phyloP scores from a whole-genome alignment of 2,797 vertebrate genomes.

The Leptatherina wallacei region DNA sequence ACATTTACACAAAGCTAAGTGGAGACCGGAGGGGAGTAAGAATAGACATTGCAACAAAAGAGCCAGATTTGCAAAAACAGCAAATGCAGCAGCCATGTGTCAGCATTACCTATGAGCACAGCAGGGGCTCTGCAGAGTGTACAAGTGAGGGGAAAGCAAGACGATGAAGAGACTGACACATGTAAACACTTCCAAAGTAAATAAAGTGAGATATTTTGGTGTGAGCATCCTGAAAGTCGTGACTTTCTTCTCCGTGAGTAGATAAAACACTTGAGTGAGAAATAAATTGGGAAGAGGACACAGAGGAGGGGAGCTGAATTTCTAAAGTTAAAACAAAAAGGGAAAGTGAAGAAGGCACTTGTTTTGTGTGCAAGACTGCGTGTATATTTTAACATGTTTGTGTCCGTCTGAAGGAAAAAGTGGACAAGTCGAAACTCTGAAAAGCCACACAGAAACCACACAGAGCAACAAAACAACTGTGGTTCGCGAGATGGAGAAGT shows the following conservation, averaged over 20 bases:
- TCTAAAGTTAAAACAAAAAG: conserved; percentile 44
- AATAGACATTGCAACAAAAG: conserved; percentile 72
- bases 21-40: conserved; percentile 64
- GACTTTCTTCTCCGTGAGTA: conserved; percentile 62
- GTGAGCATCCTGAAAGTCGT: conserved; percentile 55
- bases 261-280: conserved; percentile 53
- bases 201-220: conserved; percentile 71
- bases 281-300: conserved; percentile 34
- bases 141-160: conserved; percentile 53
- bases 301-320: conserved; percentile 31
- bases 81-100: conserved; percentile 62
- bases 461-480: conserved; percentile 78
- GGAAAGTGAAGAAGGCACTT: conserved; percentile 22
- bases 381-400: conserved; percentile 35
- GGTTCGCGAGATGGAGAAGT: conserved; percentile 73
- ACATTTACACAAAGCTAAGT: conserved; percentile 78
- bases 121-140: conserved; percentile 53
- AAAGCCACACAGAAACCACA: conserved; percentile 68
- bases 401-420: conserved; percentile 40
- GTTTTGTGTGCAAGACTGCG: conserved; percentile 8
- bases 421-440: conserved; percentile 53
- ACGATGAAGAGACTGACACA: conserved; percentile 53
- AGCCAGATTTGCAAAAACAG: conserved; percentile 62
- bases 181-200: conserved; percentile 61
- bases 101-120: conserved; percentile 70